phyloP scores from a whole-genome alignment of 2,888 invertebrate species.

The Heliconius aoede region DNA sequence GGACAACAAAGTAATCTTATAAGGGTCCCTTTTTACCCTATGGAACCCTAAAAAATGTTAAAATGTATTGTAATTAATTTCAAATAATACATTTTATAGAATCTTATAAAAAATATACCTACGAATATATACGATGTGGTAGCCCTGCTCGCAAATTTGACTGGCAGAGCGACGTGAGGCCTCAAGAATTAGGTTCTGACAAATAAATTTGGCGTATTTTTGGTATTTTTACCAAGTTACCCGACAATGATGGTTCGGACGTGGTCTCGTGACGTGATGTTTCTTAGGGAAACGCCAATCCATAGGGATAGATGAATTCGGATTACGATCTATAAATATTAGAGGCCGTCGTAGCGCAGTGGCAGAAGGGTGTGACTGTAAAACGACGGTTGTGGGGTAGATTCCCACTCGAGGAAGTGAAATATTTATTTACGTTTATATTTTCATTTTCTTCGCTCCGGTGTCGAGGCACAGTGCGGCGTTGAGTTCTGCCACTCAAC shows the following conservation, averaged over 20 bases:
- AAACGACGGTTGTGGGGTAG: too few relatives aligned
- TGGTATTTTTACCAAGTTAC: conserved; percentile 57
- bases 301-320: conserved; percentile 44
- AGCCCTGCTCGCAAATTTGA: conserved; percentile 73
- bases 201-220: conserved; percentile 63
- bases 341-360: too few relatives aligned
- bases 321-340: conserved; percentile 40
- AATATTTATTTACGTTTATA: too few relatives aligned
- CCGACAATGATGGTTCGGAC: conserved; percentile 59
- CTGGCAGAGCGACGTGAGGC: conserved; percentile 66
- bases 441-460: too few relatives aligned
- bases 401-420: too few relatives aligned
- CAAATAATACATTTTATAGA: neutral
- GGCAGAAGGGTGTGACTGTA: too few relatives aligned
- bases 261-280: conserved; percentile 56
- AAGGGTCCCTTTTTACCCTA: too few relatives aligned
- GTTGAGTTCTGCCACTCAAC: too few relatives aligned
- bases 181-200: conserved; percentile 70
- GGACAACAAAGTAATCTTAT: too few relatives aligned
- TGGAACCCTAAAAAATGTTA: neutral
- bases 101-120: neutral
- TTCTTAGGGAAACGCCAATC: conserved; percentile 39
- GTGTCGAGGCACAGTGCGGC: too few relatives aligned
- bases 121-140: conserved; percentile 42
- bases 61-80: neutral